phyloP scores from a whole-genome alignment of 2,888 invertebrate species.

The Plemyria rubiginata region DNA sequence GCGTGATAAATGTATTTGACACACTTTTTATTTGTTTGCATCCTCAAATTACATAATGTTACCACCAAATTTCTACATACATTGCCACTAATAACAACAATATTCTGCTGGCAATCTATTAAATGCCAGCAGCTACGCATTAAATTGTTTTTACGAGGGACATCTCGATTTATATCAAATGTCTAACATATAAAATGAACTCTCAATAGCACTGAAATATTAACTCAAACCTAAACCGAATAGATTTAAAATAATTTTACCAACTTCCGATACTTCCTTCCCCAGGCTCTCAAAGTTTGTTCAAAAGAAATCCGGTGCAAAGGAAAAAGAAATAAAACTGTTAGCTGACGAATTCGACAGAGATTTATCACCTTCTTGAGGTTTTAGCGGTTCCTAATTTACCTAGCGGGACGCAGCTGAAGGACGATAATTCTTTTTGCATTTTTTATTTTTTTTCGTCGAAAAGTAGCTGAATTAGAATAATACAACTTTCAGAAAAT shows the following conservation, averaged over 20 bases:
- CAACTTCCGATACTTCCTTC: slow-evolving; percentile 44
- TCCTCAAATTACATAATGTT: too few species aligned
- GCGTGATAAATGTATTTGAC: too few species aligned
- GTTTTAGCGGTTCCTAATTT: slow-evolving; percentile 71
- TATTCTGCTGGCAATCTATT: too few species aligned
- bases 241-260: slow-evolving; percentile 40
- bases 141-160: too few species aligned
- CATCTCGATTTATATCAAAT: too few species aligned
- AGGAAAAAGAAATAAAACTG: slow-evolving; percentile 69
- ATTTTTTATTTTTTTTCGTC: slow-evolving; percentile 46
- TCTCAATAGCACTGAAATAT: slow-evolving; percentile 17
- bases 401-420: slow-evolving; percentile 55
- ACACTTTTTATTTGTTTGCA: too few species aligned
- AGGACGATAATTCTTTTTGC: slow-evolving; percentile 55
- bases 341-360: slow-evolving; percentile 75
- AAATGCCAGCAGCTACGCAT: too few species aligned
- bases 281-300: slow-evolving; percentile 60
- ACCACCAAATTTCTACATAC: too few species aligned
- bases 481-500: slow-evolving; percentile 13
- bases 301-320: slow-evolving; percentile 59
- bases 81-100: too few species aligned
- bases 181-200: neutral
- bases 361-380: slow-evolving; percentile 70
- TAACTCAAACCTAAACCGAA: slow-evolving; percentile 27
- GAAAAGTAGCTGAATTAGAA: slow-evolving; percentile 23